Evolutionary conservation across 2,888 invertebrate genomes (phyloP).

Genomic region (Brachypalpus laphriformis): DNA sequence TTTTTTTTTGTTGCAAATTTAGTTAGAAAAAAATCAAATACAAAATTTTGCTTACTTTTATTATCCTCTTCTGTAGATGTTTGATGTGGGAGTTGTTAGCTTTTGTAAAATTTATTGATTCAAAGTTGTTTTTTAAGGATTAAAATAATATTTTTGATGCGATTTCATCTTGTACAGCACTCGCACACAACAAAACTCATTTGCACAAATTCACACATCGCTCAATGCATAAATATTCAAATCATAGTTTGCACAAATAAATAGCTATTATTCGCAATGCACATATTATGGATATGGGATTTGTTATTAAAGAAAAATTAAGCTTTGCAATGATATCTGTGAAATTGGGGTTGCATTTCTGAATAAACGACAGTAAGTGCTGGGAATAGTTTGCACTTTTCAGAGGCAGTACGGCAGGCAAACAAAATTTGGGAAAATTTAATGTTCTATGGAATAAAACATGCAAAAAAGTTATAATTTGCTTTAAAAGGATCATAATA

Average conservation of each 20-base stretch:
- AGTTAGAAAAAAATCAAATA: constrained; percentile 3
- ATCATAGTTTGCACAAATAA: constrained; percentile 20
- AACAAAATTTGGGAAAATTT: too few relatives aligned
- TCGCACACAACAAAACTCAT: constrained; percentile 5
- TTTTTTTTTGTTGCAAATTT: constrained; percentile 4
- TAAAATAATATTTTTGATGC: not conserved
- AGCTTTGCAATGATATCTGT: not conserved
- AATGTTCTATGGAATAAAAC: too few relatives aligned
- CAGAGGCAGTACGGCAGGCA: too few relatives aligned
- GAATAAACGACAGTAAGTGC: too few relatives aligned
- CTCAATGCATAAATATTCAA: constrained; percentile 23
- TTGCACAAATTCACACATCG: constrained; percentile 18
- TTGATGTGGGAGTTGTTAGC: constrained; percentile 7
- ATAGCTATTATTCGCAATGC: not conserved
- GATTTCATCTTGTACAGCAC: constrained; percentile 27
- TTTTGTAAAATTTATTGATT: constrained; percentile 8
- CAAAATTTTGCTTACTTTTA: constrained; percentile 35
- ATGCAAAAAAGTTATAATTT: too few relatives aligned
- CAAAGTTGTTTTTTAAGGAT: not conserved
- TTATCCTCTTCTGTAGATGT: constrained; percentile 10
- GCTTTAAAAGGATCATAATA: too few relatives aligned
- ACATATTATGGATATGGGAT: constrained; percentile 8
- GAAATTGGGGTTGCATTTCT: too few relatives aligned
- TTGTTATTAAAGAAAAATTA: not conserved
- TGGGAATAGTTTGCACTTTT: too few relatives aligned